A percentile compares a stretch with the other conserved stretches of the same genome.
Evolutionary conservation across 2,113 vertebrate genomes (phyloP).

Genomic region (Notothenia rossii): DNA sequence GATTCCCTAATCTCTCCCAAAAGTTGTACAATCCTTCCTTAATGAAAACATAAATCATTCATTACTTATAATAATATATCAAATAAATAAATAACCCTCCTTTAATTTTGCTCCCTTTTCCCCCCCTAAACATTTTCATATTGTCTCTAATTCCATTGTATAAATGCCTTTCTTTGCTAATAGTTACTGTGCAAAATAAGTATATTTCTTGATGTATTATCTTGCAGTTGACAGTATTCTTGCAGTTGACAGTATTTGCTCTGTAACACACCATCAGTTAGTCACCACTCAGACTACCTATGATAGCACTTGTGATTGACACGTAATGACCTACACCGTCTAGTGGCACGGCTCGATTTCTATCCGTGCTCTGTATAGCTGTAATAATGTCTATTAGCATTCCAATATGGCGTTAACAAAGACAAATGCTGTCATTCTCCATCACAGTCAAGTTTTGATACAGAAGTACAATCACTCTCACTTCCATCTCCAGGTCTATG

Average conservation of each 20-base stretch:
- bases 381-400: slow-evolving; percentile 53
- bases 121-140: not conserved
- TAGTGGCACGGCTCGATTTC: slow-evolving; percentile 7
- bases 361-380: slow-evolving; percentile 13
- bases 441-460: slow-evolving; percentile 51
- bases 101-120: not conserved
- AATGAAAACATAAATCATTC: not conserved
- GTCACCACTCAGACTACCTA: slow-evolving; percentile 1
- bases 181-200: not conserved
- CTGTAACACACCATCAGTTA: slow-evolving; percentile 4
- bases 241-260: slow-evolving; percentile 17
- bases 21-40: not conserved
- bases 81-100: not conserved
- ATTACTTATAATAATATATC: no score
- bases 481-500: slow-evolving; percentile 35
- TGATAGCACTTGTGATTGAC: slow-evolving; percentile 26
- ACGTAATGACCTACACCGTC: slow-evolving; percentile 20
- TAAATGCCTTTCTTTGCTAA: not conserved
- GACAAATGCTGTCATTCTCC: slow-evolving; percentile 60
- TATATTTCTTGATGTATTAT: not conserved
- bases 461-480: slow-evolving; percentile 58
- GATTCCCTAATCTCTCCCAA: rapidly evolving
- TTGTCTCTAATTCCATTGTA: slow-evolving; percentile 25
- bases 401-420: slow-evolving; percentile 41
- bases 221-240: slow-evolving; percentile 4